These are phyloP conservation scores for Cryptotermes secundus DNA, from an alignment of 1,140 invertebrate genomes.

Conservation along the genomic window DNA sequence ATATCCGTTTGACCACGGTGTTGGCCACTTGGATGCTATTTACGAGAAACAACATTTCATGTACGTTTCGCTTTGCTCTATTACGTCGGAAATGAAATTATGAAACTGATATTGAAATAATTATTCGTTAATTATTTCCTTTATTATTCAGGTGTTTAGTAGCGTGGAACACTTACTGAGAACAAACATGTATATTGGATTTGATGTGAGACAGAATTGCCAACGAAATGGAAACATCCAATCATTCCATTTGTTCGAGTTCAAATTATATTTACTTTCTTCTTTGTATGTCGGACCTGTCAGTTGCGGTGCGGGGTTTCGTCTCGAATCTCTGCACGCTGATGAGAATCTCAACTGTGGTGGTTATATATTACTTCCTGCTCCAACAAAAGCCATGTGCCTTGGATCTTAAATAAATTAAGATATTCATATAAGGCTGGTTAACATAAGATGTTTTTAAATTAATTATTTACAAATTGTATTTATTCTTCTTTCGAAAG, in stretches of 20 bases:
- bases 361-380: too few relatives aligned
- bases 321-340: background rate
- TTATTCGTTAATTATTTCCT: background rate
- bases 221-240: background rate
- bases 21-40: too few relatives aligned
- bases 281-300: background rate
- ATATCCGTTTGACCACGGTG: too few relatives aligned
- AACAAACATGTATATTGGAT: background rate
- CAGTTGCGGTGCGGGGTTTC: background rate
- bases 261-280: constrained; percentile 15
- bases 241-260: background rate
- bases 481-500: too few relatives aligned
- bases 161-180: background rate
- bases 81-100: background rate
- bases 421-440: too few relatives aligned
- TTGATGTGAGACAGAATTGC: constrained; percentile 5
- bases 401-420: too few relatives aligned
- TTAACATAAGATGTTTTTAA: too few relatives aligned
- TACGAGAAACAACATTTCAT: too few relatives aligned
- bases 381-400: too few relatives aligned
- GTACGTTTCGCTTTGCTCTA: background rate
- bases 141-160: background rate
- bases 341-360: background rate
- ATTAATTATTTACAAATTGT: too few relatives aligned
- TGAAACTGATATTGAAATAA: background rate